phyloP scores from a whole-genome alignment of 2,888 invertebrate genomes.

The Neelides folsomi region DNA sequence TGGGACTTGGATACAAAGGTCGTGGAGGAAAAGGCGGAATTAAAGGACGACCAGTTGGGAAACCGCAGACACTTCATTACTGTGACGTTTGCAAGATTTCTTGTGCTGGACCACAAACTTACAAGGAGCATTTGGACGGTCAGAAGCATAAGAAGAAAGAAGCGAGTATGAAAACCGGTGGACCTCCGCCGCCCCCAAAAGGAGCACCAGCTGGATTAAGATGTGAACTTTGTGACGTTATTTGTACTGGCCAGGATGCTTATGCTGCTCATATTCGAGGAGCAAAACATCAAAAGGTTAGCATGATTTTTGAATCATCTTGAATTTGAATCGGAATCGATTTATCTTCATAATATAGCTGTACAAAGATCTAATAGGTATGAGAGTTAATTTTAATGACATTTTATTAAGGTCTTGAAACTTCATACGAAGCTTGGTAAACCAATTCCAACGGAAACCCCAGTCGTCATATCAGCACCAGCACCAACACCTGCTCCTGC shows the following conservation, averaged over 20 bases:
- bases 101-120: conserved; percentile 87
- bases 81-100: conserved; percentile 99
- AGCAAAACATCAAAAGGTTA: conserved; percentile 91
- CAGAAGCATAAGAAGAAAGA: conserved; percentile 99
- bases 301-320: neutral
- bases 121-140: conserved; percentile 92
- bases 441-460: conserved; percentile 90
- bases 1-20: conserved; percentile 37
- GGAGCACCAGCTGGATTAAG: conserved; percentile 50
- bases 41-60: conserved; percentile 46
- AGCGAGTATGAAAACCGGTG: conserved; percentile 61
- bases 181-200: conserved; percentile 43
- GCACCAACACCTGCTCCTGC: conserved; percentile 34
- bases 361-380: too few relatives aligned
- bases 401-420: conserved; percentile 52
- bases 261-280: conserved; percentile 97
- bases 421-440: conserved; percentile 94
- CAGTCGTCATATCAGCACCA: conserved; percentile 57
- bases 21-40: conserved; percentile 18
- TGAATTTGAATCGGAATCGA: neutral
- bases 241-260: conserved; percentile 95
- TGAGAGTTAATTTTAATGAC: too few relatives aligned
- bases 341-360: too few relatives aligned
- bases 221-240: conserved; percentile 95
- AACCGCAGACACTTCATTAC: conserved; percentile 87